Evolutionary conservation across 2,797 vertebrate genomes (phyloP).

Genomic region (Limosa lapponica): DNA sequence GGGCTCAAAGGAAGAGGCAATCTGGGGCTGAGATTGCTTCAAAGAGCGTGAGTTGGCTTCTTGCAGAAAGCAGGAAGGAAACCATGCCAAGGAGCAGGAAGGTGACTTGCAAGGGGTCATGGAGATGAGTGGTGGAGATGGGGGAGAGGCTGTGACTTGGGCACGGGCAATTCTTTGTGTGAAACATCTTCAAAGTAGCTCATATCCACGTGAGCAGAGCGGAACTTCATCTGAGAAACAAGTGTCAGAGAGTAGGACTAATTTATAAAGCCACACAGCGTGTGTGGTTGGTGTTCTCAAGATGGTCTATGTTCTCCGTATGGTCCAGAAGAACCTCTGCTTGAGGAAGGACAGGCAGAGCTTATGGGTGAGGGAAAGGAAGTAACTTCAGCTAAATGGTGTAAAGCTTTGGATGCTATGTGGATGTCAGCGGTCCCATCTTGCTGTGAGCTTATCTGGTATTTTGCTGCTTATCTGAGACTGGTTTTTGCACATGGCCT

Average conservation of each 20-base stretch:
- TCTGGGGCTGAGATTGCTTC: not conserved
- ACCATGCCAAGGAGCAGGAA: not conserved
- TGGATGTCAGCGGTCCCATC: not conserved
- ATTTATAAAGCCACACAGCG: not conserved
- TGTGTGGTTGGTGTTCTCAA: accelerated
- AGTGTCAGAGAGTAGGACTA: not conserved
- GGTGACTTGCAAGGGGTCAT: not conserved
- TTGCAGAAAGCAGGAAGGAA: not conserved
- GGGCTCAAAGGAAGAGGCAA: not conserved
- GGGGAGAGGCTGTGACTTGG: not conserved
- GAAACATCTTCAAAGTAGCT: not conserved
- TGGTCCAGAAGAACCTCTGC: not conserved
- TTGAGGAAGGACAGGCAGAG: not conserved
- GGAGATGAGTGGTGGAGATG: not conserved
- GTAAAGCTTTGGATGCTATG: accelerated
- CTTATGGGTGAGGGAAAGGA: not conserved
- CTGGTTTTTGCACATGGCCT: accelerated
- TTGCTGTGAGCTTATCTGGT: not conserved
- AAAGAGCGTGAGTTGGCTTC: not conserved
- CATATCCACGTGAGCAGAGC: accelerated
- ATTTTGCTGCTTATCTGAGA: not conserved
- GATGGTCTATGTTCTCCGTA: too few species aligned
- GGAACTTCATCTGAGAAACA: not conserved
- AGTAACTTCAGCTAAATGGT: not conserved
- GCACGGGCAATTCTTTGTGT: not conserved